Conservation (phyloP, 2,797 vertebrate species). For the Phrynocephalus forsythii region DNA sequence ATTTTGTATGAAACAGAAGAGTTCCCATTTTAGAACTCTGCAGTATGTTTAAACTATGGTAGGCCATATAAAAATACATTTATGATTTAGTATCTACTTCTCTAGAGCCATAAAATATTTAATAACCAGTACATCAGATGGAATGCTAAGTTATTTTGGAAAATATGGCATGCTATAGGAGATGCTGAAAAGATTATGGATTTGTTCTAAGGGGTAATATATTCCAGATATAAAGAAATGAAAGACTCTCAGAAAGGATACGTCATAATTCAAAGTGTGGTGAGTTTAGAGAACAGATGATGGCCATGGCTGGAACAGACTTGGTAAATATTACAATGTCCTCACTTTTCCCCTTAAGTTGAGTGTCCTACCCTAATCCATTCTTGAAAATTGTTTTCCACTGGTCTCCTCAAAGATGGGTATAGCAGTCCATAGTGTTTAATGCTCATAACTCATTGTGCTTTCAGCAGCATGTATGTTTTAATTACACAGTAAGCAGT, state of each 20-base stretch:
- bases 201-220: neutral
- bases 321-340: neutral
- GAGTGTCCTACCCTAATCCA: neutral
- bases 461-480: no score
- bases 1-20: neutral
- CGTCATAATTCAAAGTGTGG: neutral
- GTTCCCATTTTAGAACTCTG: neutral
- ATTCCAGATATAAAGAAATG: neutral
- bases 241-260: neutral
- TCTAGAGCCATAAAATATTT: constrained; percentile 10
- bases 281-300: neutral
- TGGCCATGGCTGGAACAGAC: neutral
- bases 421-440: neutral
- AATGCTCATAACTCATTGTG: no score
- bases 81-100: constrained; percentile 2
- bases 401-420: neutral
- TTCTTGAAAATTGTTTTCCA: neutral
- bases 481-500: no score
- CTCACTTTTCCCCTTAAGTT: neutral
- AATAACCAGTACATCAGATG: constrained; percentile 12
- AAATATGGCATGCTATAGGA: neutral
- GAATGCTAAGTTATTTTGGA: neutral
- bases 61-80: neutral
- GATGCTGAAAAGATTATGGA: neutral
- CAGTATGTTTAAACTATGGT: neutral